Evolutionary conservation across 1,140 invertebrate genomes (phyloP).

Genomic region (Zaprionus davidi): DNA sequence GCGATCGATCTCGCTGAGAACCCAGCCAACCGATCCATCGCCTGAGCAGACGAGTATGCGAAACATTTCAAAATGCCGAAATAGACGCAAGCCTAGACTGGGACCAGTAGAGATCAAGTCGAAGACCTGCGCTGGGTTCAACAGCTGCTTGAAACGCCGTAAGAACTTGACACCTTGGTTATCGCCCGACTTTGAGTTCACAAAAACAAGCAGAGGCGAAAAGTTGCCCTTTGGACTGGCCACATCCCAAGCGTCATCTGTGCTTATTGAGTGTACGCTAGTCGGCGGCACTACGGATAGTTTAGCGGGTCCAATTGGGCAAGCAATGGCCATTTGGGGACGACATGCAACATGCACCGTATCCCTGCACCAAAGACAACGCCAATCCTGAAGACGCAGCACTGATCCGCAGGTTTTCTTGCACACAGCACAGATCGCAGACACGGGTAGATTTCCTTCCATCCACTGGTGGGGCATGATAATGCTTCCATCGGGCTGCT

Average conservation of each 20-base stretch:
- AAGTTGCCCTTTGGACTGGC: conserved; percentile 89
- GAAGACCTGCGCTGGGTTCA: conserved; percentile 99
- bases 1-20: conserved; percentile 95
- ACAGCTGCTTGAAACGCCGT: conserved; percentile 96
- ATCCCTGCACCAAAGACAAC: conserved; percentile 97
- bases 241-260: conserved; percentile 96
- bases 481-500: conserved; percentile 95
- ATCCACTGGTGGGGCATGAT: conserved; percentile 99
- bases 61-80: conserved; percentile 96
- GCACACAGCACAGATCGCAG: conserved; percentile 96
- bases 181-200: conserved; percentile 98
- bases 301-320: conserved; percentile 93
- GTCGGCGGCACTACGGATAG: conserved; percentile 97
- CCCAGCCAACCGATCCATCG: conserved; percentile 97
- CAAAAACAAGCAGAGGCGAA: conserved; percentile 95
- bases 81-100: conserved; percentile 93
- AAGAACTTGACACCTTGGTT: conserved; percentile 99
- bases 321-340: conserved; percentile 89
- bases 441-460: conserved; percentile 97
- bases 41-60: conserved; percentile 96
- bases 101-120: conserved; percentile 96
- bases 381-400: conserved; percentile 96
- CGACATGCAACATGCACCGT: conserved; percentile 95
- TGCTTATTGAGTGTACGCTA: conserved; percentile 94
- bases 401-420: conserved; percentile 98